Percentiles rank a stretch among this genome's conserved stretches.
phyloP scores from a whole-genome alignment of 2,113 vertebrate genomes.

The Hemichromis elongatus region DNA sequence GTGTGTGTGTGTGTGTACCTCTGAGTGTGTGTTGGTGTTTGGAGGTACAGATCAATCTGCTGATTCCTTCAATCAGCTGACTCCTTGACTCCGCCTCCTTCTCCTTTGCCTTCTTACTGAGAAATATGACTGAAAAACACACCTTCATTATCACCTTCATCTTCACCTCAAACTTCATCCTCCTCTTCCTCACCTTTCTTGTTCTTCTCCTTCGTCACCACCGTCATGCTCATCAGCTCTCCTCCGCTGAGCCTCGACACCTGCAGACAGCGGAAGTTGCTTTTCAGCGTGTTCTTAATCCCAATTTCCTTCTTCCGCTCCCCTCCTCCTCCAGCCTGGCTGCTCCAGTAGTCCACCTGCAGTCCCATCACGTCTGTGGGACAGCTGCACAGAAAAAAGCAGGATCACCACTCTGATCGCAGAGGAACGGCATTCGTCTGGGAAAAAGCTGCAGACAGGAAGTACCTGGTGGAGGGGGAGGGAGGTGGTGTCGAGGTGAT shows the following conservation, averaged over 20 bases:
- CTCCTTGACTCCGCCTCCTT: conserved; percentile 83
- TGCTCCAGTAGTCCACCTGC: conserved; percentile 86
- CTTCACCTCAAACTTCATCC: neutral
- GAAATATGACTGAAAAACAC: conserved; percentile 77
- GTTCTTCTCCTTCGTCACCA: conserved; percentile 81
- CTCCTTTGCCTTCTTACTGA: conserved; percentile 84
- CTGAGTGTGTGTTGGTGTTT: conserved; percentile 76
- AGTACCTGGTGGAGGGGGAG: conserved; percentile 72
- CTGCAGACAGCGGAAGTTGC: conserved; percentile 84
- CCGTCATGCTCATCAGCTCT: conserved; percentile 84
- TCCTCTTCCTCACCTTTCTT: conserved; percentile 74
- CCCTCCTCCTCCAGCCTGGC: conserved; percentile 68
- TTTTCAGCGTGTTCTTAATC: conserved; percentile 81
- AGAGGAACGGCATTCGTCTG: neutral
- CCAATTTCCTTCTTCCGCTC: conserved; percentile 70
- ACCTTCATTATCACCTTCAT: neutral
- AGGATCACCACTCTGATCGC: neutral
- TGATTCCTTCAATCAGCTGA: conserved; percentile 83
- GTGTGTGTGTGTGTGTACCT: conserved; percentile 6
- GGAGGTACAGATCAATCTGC: conserved; percentile 83
- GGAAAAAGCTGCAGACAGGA: neutral
- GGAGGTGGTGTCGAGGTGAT: conserved; percentile 69
- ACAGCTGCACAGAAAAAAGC: conserved; percentile 57
- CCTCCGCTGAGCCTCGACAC: conserved; percentile 79
- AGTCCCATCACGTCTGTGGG: conserved; percentile 82